Percentiles rank a stretch among this genome's conserved stretches.
Evolutionary conservation across 2,797 vertebrate genomes (phyloP).

Genomic region (Danio kyathit): DNA sequence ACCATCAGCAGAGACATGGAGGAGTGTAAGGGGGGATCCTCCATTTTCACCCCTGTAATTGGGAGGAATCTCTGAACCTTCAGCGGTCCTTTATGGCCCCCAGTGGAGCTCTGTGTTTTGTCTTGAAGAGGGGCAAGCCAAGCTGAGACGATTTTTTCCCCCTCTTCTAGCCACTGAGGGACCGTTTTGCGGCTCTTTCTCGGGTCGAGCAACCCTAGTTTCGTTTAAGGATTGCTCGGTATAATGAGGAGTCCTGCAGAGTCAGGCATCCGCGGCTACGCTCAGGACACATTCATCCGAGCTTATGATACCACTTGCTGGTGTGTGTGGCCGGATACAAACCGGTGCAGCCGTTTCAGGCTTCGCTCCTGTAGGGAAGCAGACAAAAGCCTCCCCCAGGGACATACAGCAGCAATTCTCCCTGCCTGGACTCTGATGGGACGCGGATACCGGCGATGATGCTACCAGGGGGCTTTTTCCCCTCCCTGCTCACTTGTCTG

Average conservation of each 20-base stretch:
- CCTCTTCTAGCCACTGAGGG: not conserved
- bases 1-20: not conserved
- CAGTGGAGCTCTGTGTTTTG: conserved; percentile 41
- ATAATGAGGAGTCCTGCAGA: conserved; percentile 47
- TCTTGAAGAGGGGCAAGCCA: conserved; percentile 6
- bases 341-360: conserved; percentile 43
- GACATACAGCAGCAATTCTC: conserved; percentile 40
- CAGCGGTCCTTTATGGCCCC: conserved; percentile 27
- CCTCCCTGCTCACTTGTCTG: conserved; percentile 27
- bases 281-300: conserved; percentile 28
- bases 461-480: conserved; percentile 25
- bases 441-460: conserved; percentile 7
- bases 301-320: conserved; percentile 14
- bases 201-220: conserved; percentile 5
- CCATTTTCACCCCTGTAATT: conserved; percentile 28
- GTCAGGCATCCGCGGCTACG: conserved; percentile 13
- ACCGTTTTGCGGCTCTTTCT: conserved; percentile 9
- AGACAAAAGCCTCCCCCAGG: conserved; percentile 55
- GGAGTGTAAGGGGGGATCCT: not conserved
- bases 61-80: conserved; percentile 21
- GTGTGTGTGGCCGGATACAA: conserved; percentile 14
- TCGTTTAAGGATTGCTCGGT: conserved; percentile 44
- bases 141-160: not conserved
- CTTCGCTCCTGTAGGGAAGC: conserved; percentile 38
- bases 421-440: conserved; percentile 3